phyloP scores from a whole-genome alignment of 2,797 vertebrate species.

The Anabacerthia variegaticeps region DNA sequence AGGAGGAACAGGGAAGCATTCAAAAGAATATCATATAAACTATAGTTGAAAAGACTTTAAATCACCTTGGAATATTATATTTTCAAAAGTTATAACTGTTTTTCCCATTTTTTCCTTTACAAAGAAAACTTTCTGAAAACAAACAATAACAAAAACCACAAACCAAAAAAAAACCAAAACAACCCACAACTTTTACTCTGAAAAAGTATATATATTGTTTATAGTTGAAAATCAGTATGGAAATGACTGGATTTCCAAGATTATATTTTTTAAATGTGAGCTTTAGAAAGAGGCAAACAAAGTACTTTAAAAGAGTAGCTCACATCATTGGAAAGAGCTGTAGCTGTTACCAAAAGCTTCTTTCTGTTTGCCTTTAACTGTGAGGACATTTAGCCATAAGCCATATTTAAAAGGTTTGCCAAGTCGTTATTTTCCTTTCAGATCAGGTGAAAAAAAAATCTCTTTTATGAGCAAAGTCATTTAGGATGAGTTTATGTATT shows the following conservation, averaged over 20 bases:
- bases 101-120: not conserved
- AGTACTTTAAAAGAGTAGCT: not conserved
- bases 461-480: not conserved
- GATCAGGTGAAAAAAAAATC: not conserved
- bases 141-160: not conserved
- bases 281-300: not conserved
- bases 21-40: fast-evolving
- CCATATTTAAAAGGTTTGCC: not conserved
- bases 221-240: not conserved
- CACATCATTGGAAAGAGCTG: not conserved
- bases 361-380: not conserved
- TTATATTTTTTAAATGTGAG: not conserved
- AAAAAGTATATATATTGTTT: not conserved
- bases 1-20: not conserved
- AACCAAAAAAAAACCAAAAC: too few species aligned
- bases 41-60: not conserved
- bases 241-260: not conserved
- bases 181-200: fast-evolving
- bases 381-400: not conserved
- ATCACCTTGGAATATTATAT: not conserved
- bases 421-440: slow-evolving; percentile 19
- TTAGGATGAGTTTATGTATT: not conserved
- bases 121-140: not conserved
- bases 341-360: not conserved
- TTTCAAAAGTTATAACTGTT: not conserved